These are phyloP conservation scores for Drosophila setifemur DNA, from an alignment of 1,140 invertebrate genomes.

Conservation along the genomic window DNA sequence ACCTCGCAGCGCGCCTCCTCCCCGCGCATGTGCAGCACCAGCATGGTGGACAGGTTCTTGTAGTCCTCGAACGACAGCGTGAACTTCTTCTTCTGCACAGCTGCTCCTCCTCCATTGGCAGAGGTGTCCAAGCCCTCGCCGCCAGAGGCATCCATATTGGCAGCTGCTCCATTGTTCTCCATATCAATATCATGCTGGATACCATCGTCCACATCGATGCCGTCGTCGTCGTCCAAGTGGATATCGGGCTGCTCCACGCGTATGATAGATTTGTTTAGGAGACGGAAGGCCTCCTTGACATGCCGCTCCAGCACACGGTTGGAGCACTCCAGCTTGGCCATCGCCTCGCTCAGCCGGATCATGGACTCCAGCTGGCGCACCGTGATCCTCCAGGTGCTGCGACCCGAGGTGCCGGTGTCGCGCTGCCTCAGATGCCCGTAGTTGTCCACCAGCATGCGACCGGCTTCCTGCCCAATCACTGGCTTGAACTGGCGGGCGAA, in stretches of 20 bases:
- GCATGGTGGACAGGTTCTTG: conserved; percentile 94
- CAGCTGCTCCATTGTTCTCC: conserved; percentile 77
- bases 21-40: conserved; percentile 93
- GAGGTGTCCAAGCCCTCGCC: conserved; percentile 34
- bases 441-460: conserved; percentile 92
- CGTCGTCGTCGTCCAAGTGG: conserved; percentile 92
- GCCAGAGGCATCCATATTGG: conserved; percentile 37
- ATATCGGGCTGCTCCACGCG: conserved; percentile 99
- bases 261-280: conserved; percentile 99
- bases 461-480: conserved; percentile 92
- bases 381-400: conserved; percentile 96
- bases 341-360: conserved; percentile 97
- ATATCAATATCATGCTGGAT: conserved; percentile 66
- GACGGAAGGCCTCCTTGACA: conserved; percentile 95
- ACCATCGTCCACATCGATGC: conserved; percentile 82
- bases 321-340: conserved; percentile 97
- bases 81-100: conserved; percentile 89
- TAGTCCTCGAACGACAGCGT: conserved; percentile 98
- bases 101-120: too few relatives aligned
- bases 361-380: conserved; percentile 99
- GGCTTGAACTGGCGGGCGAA: conserved; percentile 99
- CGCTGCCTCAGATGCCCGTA: conserved; percentile 94
- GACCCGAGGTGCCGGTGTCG: conserved; percentile 88
- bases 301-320: conserved; percentile 94
- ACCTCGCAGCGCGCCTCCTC: conserved; percentile 89